Evolutionary conservation across 2,888 invertebrate genomes (phyloP), one percentile per base, ranked within the genome.

Genomic region (Masnerella sp.): DNA sequence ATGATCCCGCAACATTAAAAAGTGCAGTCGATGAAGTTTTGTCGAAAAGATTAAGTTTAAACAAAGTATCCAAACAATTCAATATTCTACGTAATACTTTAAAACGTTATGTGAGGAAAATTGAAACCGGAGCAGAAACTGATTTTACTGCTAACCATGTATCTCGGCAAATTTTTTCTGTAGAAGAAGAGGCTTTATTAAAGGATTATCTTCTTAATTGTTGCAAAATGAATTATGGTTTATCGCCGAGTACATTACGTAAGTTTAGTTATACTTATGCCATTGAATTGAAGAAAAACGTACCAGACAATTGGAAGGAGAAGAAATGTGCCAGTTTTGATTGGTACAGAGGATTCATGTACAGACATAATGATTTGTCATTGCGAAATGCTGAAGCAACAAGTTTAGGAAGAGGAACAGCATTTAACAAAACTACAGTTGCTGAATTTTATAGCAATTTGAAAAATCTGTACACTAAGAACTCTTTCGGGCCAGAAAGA

Each of bases 391-490:
- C 30, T 7, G 25, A 47, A 30, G 45, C 45, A 15, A 30, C 30
- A 2, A 47, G 30, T 22, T 30, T 47, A 8, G 45, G 8, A 22
- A 47, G 45, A 22, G 30, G 45, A 15, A 47, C 15, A 9, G 45
- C 45, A 5, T 47, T 47, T n/a, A 47, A 30, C 8, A 28, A 30
- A 30, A 47, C 30, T 2, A 30, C 15, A 15, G 30, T 47, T 1
- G 12, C 28, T 1, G 17, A 47, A 47, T 47, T 28, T 47, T 47
- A n/a, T n/a, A n/a, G n/a, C n/a, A n/a, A n/a, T n/a, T n/a, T n/a
- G n/a, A 14, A 36, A 14, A 36, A 12, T 36, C 14, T 36, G 14
- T 36, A 36, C n/a, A 32, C 32, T n/a, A 5, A n/a, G 11, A 32
- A 32, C 32, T 32, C 32, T 32, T 32, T 32, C 20, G 40, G 20